These are phyloP conservation scores for Butorides virescens DNA, from an alignment of 2,113 vertebrate genomes.

Conservation along the genomic window DNA sequence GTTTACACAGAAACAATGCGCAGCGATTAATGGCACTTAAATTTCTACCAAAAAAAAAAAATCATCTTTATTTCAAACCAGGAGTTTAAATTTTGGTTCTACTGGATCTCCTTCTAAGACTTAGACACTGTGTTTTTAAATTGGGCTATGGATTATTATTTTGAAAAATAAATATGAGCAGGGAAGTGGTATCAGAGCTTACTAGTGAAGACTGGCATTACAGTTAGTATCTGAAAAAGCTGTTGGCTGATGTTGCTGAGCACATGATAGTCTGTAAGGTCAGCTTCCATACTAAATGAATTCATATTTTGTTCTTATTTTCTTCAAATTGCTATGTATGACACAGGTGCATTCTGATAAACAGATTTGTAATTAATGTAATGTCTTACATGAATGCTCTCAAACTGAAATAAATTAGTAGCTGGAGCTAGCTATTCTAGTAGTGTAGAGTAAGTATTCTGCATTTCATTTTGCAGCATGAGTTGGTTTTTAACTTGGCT, in stretches of 20 bases:
- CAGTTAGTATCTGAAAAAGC: neutral
- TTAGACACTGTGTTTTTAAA: neutral
- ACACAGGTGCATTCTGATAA: neutral
- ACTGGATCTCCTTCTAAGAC: neutral
- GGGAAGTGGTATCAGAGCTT: neutral
- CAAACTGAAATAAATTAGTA: neutral
- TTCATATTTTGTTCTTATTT: neutral
- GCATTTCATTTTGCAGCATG: neutral
- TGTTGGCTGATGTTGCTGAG: neutral
- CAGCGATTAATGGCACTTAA: neutral
- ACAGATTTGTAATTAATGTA: neutral
- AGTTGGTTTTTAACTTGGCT: neutral
- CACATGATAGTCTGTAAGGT: neutral
- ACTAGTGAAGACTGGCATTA: neutral
- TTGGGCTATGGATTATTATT: neutral
- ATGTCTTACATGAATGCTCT: neutral
- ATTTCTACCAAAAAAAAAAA: neutral
- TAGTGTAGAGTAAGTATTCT: neutral
- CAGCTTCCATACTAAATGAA: neutral
- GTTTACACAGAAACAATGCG: neutral
- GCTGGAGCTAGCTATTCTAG: neutral
- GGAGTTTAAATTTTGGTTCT: neutral
- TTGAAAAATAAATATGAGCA: neutral
- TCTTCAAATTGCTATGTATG: neutral
- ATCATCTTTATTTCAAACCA: neutral